Percentiles rank a stretch among this genome's conserved stretches.
Conservation (phyloP, 1,140 invertebrate species). For the Andrena cerasifolii region DNA sequence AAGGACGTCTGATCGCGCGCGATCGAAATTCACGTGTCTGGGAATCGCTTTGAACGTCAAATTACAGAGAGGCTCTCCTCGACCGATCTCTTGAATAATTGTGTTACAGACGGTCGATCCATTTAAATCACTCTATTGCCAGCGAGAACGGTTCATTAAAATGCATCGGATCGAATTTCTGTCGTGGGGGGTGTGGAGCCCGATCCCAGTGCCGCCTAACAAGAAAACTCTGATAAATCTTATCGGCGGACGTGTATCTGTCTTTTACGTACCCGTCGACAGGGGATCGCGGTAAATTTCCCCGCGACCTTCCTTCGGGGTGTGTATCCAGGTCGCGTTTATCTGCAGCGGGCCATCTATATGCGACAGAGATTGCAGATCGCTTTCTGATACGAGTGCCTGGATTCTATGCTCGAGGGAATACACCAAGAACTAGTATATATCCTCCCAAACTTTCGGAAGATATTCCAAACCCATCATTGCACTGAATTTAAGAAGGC, state of each 20-base stretch:
- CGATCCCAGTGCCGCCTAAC: constrained; percentile 42
- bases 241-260: constrained; percentile 36
- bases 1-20: constrained; percentile 60
- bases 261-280: constrained; percentile 6
- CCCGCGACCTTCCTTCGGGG: too few species aligned
- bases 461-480: too few species aligned
- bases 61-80: constrained; percentile 58
- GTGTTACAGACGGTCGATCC: constrained; percentile 67
- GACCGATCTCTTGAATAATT: constrained; percentile 67
- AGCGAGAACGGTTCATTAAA: constrained; percentile 65
- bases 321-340: background rate
- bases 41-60: constrained; percentile 69
- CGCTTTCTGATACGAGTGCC: background rate
- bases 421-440: too few species aligned
- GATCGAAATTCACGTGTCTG: constrained; percentile 67
- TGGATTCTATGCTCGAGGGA: too few species aligned
- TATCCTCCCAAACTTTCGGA: too few species aligned
- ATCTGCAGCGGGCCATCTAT: background rate
- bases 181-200: constrained; percentile 27
- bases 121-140: constrained; percentile 68
- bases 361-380: background rate
- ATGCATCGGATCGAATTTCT: constrained; percentile 65
- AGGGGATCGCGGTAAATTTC: background rate
- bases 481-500: too few species aligned
- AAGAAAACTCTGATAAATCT: constrained; percentile 66